These are phyloP conservation scores for Lordiphosa collinella DNA, from an alignment of 1,140 invertebrate genomes.

Conservation along the genomic window DNA sequence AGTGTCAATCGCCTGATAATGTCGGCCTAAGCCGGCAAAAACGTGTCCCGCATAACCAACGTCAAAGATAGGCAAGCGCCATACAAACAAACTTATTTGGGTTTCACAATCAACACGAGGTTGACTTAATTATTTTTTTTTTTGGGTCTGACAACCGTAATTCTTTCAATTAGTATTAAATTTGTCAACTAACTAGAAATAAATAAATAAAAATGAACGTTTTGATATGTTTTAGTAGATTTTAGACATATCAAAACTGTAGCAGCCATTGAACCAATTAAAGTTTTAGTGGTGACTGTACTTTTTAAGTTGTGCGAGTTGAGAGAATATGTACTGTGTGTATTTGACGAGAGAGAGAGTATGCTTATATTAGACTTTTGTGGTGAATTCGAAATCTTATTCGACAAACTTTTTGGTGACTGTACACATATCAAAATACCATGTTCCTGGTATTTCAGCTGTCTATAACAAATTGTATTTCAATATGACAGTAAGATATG, in stretches of 20 bases:
- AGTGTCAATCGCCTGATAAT: slow-evolving; percentile 3
- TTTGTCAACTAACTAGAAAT: neutral
- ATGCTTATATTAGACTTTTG: no score
- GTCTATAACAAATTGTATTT: no score
- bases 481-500: no score
- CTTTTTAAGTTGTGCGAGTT: neutral
- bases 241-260: no score
- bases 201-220: neutral
- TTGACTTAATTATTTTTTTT: slow-evolving; percentile 13
- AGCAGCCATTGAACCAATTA: no score
- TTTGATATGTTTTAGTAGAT: neutral
- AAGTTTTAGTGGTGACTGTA: neutral
- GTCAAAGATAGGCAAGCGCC: slow-evolving; percentile 25
- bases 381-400: no score
- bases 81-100: slow-evolving; percentile 1
- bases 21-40: slow-evolving; percentile 26
- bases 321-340: no score
- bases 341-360: no score
- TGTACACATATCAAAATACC: no score
- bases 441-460: no score
- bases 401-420: no score
- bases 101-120: slow-evolving; percentile 15
- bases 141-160: slow-evolving; percentile 5
- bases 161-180: slow-evolving; percentile 7
- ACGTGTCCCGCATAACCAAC: slow-evolving; percentile 30